Evolutionary conservation across 64 coral and sea anemone species (phyloP).

Genomic region (Trachythela sp.): DNA sequence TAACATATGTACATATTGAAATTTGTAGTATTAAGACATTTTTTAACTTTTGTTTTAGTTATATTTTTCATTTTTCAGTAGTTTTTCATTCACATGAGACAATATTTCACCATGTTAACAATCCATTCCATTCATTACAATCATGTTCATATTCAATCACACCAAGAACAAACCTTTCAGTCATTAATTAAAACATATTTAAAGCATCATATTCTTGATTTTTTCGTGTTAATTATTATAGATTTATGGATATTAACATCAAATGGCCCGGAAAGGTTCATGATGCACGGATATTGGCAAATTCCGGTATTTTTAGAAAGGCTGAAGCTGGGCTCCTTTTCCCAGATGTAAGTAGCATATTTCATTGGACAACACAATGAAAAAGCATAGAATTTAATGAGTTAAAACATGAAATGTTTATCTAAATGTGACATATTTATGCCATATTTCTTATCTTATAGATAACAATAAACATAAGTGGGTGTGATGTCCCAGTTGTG

Average conservation of each 20-base stretch:
- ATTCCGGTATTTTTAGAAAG: neutral
- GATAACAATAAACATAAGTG: neutral
- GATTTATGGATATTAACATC: conserved; percentile 7
- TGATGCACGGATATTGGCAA: neutral
- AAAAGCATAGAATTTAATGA: neutral
- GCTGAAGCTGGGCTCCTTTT: neutral
- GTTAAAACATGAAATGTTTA: too few relatives aligned
- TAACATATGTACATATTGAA: too few relatives aligned
- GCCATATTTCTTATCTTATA: too few relatives aligned
- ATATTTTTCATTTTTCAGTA: too few relatives aligned
- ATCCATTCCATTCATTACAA: neutral
- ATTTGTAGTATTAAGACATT: too few relatives aligned
- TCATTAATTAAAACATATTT: neutral
- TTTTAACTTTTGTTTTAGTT: too few relatives aligned
- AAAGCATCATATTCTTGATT: neutral
- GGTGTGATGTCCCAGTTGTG: neutral
- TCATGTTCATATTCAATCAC: neutral
- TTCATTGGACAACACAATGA: too few relatives aligned
- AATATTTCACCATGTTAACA: neutral
- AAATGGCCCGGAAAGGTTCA: neutral
- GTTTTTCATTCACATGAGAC: too few relatives aligned
- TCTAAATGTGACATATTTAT: neutral
- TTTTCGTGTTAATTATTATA: neutral
- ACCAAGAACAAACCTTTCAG: neutral
- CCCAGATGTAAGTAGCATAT: conserved; percentile 8